Percentiles rank a stretch among this genome's conserved stretches.
Conservation (phyloP, 2,113 vertebrate genomes). For the Calidris pygmaea region DNA sequence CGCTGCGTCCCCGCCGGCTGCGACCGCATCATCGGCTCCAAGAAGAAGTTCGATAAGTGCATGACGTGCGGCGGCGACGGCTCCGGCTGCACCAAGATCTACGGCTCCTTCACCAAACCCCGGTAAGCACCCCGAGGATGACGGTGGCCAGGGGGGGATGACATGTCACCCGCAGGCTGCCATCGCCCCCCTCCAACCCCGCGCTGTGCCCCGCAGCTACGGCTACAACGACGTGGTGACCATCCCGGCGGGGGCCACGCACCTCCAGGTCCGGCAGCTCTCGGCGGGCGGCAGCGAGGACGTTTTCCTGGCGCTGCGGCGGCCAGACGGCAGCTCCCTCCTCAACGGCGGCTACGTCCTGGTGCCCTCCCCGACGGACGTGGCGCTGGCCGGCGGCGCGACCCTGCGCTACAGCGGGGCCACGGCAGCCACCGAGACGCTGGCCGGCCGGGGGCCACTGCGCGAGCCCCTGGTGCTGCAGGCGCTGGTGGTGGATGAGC, state of each 20-base stretch:
- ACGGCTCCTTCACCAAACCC: slow-evolving; percentile 70
- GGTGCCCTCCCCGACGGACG: slow-evolving; percentile 51
- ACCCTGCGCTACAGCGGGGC: slow-evolving; percentile 72
- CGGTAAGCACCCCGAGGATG: not conserved
- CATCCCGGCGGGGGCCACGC: slow-evolving; percentile 70
- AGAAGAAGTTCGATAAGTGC: slow-evolving; percentile 77
- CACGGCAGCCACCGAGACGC: slow-evolving; percentile 41
- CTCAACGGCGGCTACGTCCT: slow-evolving; percentile 73
- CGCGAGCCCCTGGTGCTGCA: slow-evolving; percentile 67
- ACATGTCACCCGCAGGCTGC: not conserved
- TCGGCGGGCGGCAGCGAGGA: not conserved
- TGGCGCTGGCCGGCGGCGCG: slow-evolving; percentile 16
- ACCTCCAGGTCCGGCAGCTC: slow-evolving; percentile 68
- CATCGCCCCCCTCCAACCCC: too few relatives aligned
- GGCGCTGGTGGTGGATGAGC: slow-evolving; percentile 65
- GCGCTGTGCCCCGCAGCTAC: slow-evolving; percentile 7
- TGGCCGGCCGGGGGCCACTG: slow-evolving; percentile 62
- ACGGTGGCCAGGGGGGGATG: rapidly evolving
- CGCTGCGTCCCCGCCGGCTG: slow-evolving; percentile 75
- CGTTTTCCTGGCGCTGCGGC: slow-evolving; percentile 70
- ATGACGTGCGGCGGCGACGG: slow-evolving; percentile 74
- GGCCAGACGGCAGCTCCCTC: slow-evolving; percentile 12
- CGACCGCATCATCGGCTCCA: slow-evolving; percentile 74
- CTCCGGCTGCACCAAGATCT: slow-evolving; percentile 65
- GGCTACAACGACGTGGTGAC: slow-evolving; percentile 77